These are phyloP conservation scores for Rotaria macrura DNA, from an alignment of 2,888 invertebrate genomes.

Conservation along the genomic window DNA sequence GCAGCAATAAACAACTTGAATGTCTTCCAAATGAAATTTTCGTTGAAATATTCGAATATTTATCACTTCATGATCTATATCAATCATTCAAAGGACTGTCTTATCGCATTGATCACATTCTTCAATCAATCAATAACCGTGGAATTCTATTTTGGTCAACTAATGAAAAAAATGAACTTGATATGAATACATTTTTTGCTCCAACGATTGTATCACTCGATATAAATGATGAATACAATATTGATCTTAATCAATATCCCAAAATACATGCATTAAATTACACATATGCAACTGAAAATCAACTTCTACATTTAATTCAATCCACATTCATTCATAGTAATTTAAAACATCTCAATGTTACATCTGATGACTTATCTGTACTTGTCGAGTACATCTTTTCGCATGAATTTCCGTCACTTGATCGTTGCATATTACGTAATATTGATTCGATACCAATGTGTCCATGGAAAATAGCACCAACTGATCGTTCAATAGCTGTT, in stretches of 20 bases:
- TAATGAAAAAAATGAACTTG: not conserved
- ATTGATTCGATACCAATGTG: not conserved
- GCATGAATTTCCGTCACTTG: not conserved
- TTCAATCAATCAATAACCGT: too few relatives aligned
- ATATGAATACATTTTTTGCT: not conserved
- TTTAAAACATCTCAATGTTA: not conserved
- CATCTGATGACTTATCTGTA: not conserved
- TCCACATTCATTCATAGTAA: not conserved
- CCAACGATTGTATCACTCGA: not conserved
- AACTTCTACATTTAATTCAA: not conserved
- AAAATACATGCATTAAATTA: not conserved
- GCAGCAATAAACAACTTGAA: too few relatives aligned
- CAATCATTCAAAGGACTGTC: too few relatives aligned
- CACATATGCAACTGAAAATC: not conserved
- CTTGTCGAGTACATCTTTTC: not conserved
- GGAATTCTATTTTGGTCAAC: too few relatives aligned
- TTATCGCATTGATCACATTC: too few relatives aligned
- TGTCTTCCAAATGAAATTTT: not conserved
- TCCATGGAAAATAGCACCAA: not conserved
- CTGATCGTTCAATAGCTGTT: not conserved
- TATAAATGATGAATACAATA: not conserved
- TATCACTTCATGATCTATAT: too few relatives aligned
- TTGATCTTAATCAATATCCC: not conserved
- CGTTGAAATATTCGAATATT: not conserved
- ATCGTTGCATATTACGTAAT: not conserved